Conservation (phyloP, 64 coral and sea anemone species). For the Pocillopora verrucosa region DNA sequence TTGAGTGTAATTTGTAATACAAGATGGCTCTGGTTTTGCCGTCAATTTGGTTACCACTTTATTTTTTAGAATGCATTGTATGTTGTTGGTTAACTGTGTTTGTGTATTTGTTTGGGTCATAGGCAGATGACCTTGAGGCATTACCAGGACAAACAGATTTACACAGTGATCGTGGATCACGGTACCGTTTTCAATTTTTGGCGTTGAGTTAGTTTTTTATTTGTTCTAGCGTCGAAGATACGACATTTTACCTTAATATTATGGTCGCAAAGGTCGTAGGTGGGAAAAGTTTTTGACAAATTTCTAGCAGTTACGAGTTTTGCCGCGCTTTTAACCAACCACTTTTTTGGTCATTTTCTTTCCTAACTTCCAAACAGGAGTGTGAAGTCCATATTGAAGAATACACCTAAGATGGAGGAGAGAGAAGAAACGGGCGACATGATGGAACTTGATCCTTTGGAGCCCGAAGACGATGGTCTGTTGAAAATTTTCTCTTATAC, state of each 20-base stretch:
- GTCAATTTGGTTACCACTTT: too few species aligned
- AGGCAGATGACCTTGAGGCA: slow-evolving; percentile 78
- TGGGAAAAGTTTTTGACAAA: too few species aligned
- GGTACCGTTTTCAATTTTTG: slow-evolving; percentile 25
- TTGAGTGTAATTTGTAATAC: too few species aligned
- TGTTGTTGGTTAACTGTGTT: neutral
- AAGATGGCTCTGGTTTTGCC: too few species aligned
- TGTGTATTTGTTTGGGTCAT: neutral
- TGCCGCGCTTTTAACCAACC: neutral
- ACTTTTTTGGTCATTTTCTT: neutral
- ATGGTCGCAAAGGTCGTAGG: too few species aligned
- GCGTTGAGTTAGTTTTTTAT: neutral
- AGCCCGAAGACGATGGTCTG: slow-evolving; percentile 22
- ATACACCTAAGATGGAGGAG: slow-evolving; percentile 11
- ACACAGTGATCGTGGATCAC: slow-evolving; percentile 81
- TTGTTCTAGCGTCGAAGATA: neutral
- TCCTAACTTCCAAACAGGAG: neutral
- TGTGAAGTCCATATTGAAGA: slow-evolving; percentile 42
- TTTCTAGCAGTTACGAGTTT: neutral
- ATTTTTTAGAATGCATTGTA: too few species aligned
- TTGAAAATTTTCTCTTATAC: neutral
- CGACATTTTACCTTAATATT: too few species aligned
- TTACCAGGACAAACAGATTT: slow-evolving; percentile 40
- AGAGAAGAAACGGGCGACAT: slow-evolving; percentile 25
- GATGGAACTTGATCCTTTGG: slow-evolving; percentile 63